Evolutionary conservation across 1,140 invertebrate species (phyloP), one percentile per base, ranked within the genome.

Genomic region (Brachionus paranguensis): DNA sequence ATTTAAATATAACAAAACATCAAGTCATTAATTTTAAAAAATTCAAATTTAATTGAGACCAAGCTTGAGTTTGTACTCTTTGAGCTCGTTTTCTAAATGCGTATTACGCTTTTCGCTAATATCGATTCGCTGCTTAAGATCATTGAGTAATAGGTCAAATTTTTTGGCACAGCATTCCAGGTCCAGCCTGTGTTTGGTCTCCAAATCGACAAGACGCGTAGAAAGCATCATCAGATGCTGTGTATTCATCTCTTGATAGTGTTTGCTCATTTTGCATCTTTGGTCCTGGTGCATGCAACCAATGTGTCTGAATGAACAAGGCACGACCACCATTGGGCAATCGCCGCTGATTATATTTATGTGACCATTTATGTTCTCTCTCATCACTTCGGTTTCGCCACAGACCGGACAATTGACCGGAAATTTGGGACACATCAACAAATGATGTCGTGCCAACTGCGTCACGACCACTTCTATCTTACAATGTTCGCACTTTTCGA

Each of bases 191-290:
- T 76, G 72, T 50, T 76, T 76, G 47, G 72, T 76, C 45, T 76
- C 72, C 45, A 76, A 76, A 76, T 76, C 72, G 43, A 76, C 72
- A 12, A 76, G 27, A 50, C 72, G 43, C 1, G 72, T 76, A 4
- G 72, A 76, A 11, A 76, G 33, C 72, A 76, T 76, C 72, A 76
- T 76, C 47, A 76, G 45, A 76, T 76, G 72, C 27, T 76, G 72
- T 3, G 72, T 76, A 29, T 76, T 76, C 72, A 76, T 76, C 20
- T 76, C 72, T 50, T 76, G 72, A 53, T 76, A 76, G 72, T 76
- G 72, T n/a, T 76, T 76, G 43, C 72, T 76, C 72, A 76, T 76
- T 76, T 76, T 76, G 33, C 72, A 76, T 76, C 72, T n/a, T 50
- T 47, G 43, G 27, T 76, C 72, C n/a, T 76, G 72, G 47, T 76